phyloP scores from a whole-genome alignment of 1,140 invertebrate species.

The Wasmannia auropunctata region DNA sequence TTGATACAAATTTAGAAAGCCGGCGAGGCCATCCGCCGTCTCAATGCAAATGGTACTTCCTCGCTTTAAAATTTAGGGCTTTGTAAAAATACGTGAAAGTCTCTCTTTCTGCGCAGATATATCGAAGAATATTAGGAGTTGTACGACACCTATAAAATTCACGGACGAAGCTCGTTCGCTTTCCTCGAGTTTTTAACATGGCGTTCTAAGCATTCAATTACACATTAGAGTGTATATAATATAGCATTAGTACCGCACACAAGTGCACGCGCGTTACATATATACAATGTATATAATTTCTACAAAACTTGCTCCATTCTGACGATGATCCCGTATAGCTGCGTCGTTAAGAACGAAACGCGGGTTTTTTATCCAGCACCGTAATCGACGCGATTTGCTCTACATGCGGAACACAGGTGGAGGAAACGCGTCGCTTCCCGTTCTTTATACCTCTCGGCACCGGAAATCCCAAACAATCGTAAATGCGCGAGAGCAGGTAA shows the following conservation, averaged over 20 bases:
- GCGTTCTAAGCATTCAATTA: neutral
- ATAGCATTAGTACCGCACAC: neutral
- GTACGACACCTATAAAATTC: neutral
- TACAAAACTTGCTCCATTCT: neutral
- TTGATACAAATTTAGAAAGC: constrained; percentile 82
- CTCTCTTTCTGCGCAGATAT: neutral
- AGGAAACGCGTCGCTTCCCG: constrained; percentile 58
- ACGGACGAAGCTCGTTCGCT: neutral
- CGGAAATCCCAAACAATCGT: constrained; percentile 48
- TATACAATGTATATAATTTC: constrained; percentile 13
- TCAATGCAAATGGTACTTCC: constrained; percentile 12
- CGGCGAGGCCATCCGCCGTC: constrained; percentile 53
- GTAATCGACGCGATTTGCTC: constrained; percentile 38
- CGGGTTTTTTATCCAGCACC: constrained; percentile 16
- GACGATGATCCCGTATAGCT: neutral
- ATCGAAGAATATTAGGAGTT: neutral
- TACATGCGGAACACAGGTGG: constrained; percentile 52
- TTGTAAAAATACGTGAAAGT: neutral
- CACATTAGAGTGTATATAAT: neutral
- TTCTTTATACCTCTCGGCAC: constrained; percentile 41
- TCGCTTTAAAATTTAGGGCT: neutral
- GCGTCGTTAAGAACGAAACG: constrained; percentile 19
- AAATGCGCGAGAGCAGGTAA: constrained; percentile 27
- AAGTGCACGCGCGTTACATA: neutral
- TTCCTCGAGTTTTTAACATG: neutral